These are phyloP conservation scores for Lasioglossum albipes DNA, from an alignment of 1,140 invertebrate genomes.

Conservation along the genomic window DNA sequence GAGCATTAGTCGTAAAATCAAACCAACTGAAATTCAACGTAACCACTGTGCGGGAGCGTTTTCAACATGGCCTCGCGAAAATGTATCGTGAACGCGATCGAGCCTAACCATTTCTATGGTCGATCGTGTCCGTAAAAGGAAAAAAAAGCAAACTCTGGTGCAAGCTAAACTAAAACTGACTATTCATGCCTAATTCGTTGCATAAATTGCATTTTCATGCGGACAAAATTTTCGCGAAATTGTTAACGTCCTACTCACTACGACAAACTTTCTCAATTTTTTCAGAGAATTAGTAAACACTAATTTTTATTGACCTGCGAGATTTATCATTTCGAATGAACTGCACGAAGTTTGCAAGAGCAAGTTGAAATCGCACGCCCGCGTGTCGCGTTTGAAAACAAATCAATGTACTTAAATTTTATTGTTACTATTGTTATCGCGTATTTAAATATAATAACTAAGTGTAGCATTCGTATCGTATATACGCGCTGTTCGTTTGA, in stretches of 20 bases:
- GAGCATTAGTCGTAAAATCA: slow-evolving; percentile 2
- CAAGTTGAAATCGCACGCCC: background rate
- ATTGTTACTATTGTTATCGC: slow-evolving; percentile 51
- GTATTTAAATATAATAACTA: slow-evolving; percentile 35
- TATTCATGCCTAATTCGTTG: too few species aligned
- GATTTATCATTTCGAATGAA: background rate
- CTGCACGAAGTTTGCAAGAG: background rate
- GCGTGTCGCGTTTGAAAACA: background rate
- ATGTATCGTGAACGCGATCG: background rate
- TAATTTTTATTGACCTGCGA: too few species aligned
- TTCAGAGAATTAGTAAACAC: too few species aligned
- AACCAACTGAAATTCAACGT: slow-evolving; percentile 9
- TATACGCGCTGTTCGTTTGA: slow-evolving; percentile 24
- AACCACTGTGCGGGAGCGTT: background rate
- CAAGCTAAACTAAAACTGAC: background rate
- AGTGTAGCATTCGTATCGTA: slow-evolving; percentile 23
- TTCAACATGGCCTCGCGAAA: background rate
- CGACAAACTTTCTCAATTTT: too few species aligned
- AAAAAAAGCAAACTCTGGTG: background rate
- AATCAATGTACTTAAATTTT: slow-evolving; percentile 51
- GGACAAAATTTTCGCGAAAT: too few species aligned
- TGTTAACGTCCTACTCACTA: too few species aligned
- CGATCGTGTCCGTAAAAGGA: too few species aligned
- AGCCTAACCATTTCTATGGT: background rate
- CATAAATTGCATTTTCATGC: too few species aligned